phyloP scores from a whole-genome alignment of 2,113 vertebrate genomes.

The Tragelaphus buxtoni region DNA sequence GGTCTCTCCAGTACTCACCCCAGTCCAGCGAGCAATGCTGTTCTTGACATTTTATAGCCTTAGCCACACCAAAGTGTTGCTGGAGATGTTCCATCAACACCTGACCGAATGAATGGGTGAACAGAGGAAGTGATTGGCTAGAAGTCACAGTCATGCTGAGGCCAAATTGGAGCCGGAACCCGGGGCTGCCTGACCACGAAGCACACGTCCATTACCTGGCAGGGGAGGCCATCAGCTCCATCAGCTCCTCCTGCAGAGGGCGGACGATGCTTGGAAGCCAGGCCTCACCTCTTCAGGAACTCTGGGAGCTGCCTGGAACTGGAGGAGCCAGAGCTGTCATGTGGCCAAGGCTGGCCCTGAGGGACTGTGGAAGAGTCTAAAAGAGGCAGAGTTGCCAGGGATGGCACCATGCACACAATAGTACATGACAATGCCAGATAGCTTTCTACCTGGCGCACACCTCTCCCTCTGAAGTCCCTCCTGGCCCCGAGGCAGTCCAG shows the following conservation, averaged over 20 bases:
- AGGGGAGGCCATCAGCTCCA: background rate
- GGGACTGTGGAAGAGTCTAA: background rate
- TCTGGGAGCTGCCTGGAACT: background rate
- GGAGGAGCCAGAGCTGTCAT: background rate
- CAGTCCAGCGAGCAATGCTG: background rate
- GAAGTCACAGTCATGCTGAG: background rate
- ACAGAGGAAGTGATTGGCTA: background rate
- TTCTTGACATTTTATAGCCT: background rate
- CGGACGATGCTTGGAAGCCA: background rate
- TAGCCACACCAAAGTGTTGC: background rate
- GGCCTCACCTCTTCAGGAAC: background rate
- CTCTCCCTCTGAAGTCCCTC: background rate
- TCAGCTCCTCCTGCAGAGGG: background rate
- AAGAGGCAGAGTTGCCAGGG: background rate
- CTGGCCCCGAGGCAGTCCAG: background rate
- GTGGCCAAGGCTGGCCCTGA: background rate
- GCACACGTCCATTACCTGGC: background rate
- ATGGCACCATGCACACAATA: fast-evolving
- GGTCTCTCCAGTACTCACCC: background rate
- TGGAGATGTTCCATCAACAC: background rate
- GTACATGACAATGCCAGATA: background rate
- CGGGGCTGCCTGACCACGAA: background rate
- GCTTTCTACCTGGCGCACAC: background rate
- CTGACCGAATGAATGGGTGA: background rate
- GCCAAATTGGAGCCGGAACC: background rate